Base-by-base conservation (phyloP, 2,888 invertebrate species). In the Adelphocoris suturalis region DNA sequence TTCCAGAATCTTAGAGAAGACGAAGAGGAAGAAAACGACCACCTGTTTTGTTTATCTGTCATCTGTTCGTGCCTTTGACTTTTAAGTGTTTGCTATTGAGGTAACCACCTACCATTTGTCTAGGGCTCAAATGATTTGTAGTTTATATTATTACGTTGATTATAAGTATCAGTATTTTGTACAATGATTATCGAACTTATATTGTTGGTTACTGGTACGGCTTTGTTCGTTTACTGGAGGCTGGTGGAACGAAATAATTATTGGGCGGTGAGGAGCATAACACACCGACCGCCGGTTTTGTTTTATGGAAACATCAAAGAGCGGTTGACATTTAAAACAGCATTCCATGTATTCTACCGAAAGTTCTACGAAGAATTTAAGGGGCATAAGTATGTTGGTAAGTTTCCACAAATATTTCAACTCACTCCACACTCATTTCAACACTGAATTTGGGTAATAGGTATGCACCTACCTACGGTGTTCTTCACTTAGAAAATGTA, bases 261-360 rank as follows among this genome's bases (percentile, higher is more conserved):
- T 28, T 89, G 89, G 89, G 19, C 13, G 16, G 19, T 27, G n/a
- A 19, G 55, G 13, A 23, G 75, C 7, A 84, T 89, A 14, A n/a
- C 27, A 14, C 47, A 82, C 27, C 76, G 27, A 55, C 52, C 86
- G 2, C 90, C 90, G n/a, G 19, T 78, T 9, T 13, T 90, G 55
- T 86, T 90, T 23, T 90, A 82, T 37, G 90, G 90, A 13, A 90
- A 86, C 37, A 57, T 90, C 37, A 90, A 90, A 80, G 90, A 90
- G 12, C 9, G 90, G 28, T 27, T 90, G 68, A 52, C 75, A 5
- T 76, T 48, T 23, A 76, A 86, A 52, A 85, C 80, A 16, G 4
- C 90, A 16, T 90, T 78, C 37, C 90, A 90, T 37, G 78, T 37
- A 5, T 85, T 90, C 28, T 90, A 90, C 76, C 16, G 48, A 12